Evolutionary conservation across 2,113 vertebrate genomes (phyloP).

Genomic region (Rhipidura dahli): DNA sequence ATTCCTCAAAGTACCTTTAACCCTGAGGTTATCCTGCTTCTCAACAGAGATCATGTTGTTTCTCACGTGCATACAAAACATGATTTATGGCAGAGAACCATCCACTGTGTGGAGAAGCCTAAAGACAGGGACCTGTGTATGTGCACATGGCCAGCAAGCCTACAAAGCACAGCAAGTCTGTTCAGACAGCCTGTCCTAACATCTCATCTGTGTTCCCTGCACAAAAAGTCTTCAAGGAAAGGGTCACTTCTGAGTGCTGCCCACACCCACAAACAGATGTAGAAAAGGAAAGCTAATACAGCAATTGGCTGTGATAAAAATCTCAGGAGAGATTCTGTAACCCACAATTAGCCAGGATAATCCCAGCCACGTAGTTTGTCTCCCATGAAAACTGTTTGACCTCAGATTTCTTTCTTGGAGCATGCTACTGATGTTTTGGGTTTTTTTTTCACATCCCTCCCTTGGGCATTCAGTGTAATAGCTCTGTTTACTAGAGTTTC

Average conservation of each 20-base stretch:
- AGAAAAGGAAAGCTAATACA: background rate
- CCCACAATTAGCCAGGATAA: background rate
- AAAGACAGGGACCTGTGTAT: background rate
- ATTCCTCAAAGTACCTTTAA: background rate
- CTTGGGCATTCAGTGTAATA: background rate
- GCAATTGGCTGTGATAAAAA: background rate
- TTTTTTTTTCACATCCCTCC: background rate
- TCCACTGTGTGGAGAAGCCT: background rate
- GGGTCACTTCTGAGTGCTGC: background rate
- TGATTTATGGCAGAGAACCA: background rate
- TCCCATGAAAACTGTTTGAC: background rate
- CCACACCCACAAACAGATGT: constrained; percentile 47
- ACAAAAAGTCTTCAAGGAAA: background rate
- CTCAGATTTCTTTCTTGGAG: constrained; percentile 14
- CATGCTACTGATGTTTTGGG: fast-evolving
- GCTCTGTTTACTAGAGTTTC: background rate
- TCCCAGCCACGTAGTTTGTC: background rate
- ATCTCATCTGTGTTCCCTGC: background rate
- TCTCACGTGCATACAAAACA: background rate
- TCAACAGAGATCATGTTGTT: background rate
- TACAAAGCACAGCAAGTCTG: fast-evolving
- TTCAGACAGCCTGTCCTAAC: background rate
- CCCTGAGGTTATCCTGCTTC: background rate
- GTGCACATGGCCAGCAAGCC: background rate
- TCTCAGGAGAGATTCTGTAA: background rate